Evolutionary conservation across 2,113 vertebrate genomes (phyloP), one percentile per base, ranked within the genome.

Genomic region (Rafetus swinhoei): DNA sequence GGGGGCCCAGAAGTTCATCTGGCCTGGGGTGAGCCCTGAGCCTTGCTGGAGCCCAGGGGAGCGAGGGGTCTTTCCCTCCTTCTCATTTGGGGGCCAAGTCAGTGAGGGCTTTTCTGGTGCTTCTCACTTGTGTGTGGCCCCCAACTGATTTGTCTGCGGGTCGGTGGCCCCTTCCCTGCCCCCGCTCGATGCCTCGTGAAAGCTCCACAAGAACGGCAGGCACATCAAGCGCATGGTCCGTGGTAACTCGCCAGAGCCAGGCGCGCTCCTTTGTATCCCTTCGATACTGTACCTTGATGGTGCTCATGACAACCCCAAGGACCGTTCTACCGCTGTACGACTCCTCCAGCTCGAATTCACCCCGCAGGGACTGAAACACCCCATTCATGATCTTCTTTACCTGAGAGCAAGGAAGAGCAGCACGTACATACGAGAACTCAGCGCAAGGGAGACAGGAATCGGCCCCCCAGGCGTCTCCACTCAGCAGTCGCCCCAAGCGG

Each of bases 361-460:
- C 98, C 25, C 99, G 96, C 83, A 99, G 97, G 12, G 98, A 98
- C 12, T 99, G 99, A 92, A 99, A 99, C 6, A 99, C 99, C 2
- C 98, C 98, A 4, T 99, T 99, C 99, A 99, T 99, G 89, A 99
- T 99, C 74, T 98, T 99, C 98, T 99, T 99, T 39, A 99, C 99
- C 99, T 99, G 97, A 1, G 82, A 24, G 14, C 94, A 45, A 32
- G 3, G 55, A n/a, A 18, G 39, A 13, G 79, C 35, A 21, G 84
- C 55, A 76, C 25, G 79, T 18, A 79, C 16, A 54, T 0, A 39
- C 0, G 1, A 8, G 5, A 35, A 86, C 39, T n/a, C 79, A 85
- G 15, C 29, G 29, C 60, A 81, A 6, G 39, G 45, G 45, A 45
- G 45, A 45, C 45, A 50, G 50, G 65, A 72, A 72, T 35, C 16